Evolutionary conservation across 2,797 vertebrate genomes (phyloP).

Genomic region (Arnoldichthys spilopterus): DNA sequence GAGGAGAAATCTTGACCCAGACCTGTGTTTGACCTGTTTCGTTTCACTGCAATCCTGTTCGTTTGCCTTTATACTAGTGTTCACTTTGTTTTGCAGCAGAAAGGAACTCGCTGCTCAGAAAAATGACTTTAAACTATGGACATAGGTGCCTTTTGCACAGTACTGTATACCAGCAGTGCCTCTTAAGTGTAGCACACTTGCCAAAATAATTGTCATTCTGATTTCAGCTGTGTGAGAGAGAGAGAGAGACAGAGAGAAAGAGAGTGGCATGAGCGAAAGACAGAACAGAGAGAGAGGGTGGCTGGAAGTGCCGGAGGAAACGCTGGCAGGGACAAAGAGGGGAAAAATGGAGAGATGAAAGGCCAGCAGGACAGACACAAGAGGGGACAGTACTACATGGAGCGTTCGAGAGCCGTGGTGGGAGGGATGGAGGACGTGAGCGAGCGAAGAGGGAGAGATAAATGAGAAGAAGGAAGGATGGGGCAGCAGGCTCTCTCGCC

Average conservation of each 20-base stretch:
- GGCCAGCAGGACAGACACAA: slow-evolving; percentile 7
- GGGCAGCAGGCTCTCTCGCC: slow-evolving; percentile 64
- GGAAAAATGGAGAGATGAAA: slow-evolving; percentile 29
- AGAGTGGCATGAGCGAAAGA: slow-evolving; percentile 44
- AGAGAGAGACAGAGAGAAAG: slow-evolving; percentile 40
- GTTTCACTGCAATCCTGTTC: too few relatives aligned
- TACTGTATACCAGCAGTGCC: background rate
- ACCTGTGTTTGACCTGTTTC: too few relatives aligned
- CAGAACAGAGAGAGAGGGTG: slow-evolving; percentile 30
- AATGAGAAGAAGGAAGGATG: slow-evolving; percentile 34
- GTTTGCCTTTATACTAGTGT: too few relatives aligned
- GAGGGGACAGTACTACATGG: slow-evolving; percentile 25
- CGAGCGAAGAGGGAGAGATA: slow-evolving; percentile 42
- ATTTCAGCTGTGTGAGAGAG: slow-evolving; percentile 3
- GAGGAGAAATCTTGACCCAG: too few relatives aligned
- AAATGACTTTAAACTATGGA: too few relatives aligned
- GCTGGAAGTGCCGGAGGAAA: slow-evolving; percentile 1
- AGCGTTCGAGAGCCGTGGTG: background rate
- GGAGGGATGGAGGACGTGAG: slow-evolving; percentile 33
- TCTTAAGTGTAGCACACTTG: too few relatives aligned
- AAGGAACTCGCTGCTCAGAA: too few relatives aligned
- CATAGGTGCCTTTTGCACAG: too few relatives aligned
- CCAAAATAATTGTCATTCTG: background rate
- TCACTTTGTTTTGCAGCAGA: too few relatives aligned
- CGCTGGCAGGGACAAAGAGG: background rate